Base-by-base conservation (phyloP, 2,797 vertebrate genomes). In the Peromyscus attwateri region DNA sequence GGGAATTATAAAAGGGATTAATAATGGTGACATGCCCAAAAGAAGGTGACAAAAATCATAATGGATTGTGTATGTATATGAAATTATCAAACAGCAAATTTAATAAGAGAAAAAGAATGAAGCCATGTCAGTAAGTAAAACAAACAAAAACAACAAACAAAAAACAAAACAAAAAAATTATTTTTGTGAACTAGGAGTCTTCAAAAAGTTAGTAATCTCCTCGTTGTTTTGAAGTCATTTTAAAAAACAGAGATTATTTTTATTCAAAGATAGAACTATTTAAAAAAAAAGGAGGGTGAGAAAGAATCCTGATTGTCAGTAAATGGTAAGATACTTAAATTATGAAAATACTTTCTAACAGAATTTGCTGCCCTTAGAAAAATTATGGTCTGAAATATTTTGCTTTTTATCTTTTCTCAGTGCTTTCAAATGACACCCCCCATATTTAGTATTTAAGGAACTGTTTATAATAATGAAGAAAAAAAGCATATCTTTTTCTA, bases 361-460 rank as follows among this genome's bases (percentile, higher is more conserved):
- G 96, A 66, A 82, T 97, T 96, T 95, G 40, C 14, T 94, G 27
- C 79, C 40, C 70, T 97, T 91, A 96, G 43, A 91, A 97, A 96
- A 98, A 29, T 31, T 66, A 85, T 87, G 57, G 80, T 97, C 87
- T 97, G 92, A 97, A 93, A 17, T 96, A 70, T 94, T 68, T 81
- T 91, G 57, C 37, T 5, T 98, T 98, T 97, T 96, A 97, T 97
- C 96, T 97, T 92, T 84, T 96, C 0, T 0, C 43, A 91, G 34
- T 71, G 68, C n/a, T 96, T 98, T 97, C 87, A 84, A 97, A 96
- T 0, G 0, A 83, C 92, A 94, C 91, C 82, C 84, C 96, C 89
- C 46, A 92, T 23, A 1, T 80, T 6, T 4, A 31, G n/a, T 91
- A 93, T 64, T 95, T 96, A 97, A 97, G 96, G 13, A 92, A 66